phyloP scores from a whole-genome alignment of 2,113 vertebrate genomes.

The Grus americana region DNA sequence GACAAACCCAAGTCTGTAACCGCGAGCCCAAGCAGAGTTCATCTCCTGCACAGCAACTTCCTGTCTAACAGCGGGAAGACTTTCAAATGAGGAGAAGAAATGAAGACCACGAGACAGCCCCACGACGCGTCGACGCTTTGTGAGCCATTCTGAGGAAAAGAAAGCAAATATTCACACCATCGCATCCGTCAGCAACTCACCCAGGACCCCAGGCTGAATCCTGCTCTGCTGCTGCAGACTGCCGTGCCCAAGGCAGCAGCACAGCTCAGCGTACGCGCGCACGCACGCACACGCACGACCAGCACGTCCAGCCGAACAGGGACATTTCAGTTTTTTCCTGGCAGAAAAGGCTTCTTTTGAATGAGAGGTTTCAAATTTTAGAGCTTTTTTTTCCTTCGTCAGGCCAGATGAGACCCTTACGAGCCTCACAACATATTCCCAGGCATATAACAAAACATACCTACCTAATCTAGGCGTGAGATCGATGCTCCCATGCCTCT shows the following conservation, averaged over 20 bases:
- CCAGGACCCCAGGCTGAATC: fast-evolving
- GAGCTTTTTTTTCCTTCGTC: fast-evolving
- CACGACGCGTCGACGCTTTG: fast-evolving
- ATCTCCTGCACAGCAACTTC: neutral
- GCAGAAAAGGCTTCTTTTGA: neutral
- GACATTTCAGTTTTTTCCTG: neutral
- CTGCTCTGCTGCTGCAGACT: neutral
- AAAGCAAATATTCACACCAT: neutral
- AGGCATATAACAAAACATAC: neutral
- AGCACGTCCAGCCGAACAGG: neutral
- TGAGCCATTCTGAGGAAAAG: neutral
- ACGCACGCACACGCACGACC: too few relatives aligned
- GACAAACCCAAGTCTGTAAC: neutral
- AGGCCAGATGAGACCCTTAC: neutral
- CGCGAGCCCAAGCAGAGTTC: neutral
- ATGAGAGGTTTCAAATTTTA: neutral
- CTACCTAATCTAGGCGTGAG: neutral
- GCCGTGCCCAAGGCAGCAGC: neutral
- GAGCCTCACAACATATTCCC: too few relatives aligned
- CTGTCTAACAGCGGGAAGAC: neutral
- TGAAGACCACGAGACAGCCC: too few relatives aligned
- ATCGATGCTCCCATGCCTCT: too few relatives aligned
- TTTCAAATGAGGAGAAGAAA: neutral
- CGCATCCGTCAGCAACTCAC: fast-evolving
- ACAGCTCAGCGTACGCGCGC: fast-evolving